Conservation (phyloP, 2,888 invertebrate genomes). For the Zaprionus obscuricornis region DNA sequence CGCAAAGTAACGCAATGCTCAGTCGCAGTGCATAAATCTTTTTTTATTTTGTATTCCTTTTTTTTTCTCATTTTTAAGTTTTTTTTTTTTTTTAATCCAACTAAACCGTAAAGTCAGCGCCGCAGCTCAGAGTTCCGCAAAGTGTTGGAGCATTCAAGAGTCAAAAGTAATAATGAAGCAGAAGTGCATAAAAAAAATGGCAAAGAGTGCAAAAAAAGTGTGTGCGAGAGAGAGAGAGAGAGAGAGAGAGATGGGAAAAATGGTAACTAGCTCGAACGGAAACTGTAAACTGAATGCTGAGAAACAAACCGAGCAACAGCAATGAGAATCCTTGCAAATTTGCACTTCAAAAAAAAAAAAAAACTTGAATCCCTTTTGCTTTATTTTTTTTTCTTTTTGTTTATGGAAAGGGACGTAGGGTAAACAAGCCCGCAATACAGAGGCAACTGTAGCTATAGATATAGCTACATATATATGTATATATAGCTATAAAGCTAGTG, state of each 20-base stretch:
- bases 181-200: constrained; percentile 19
- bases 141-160: constrained; percentile 39
- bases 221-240: constrained; percentile 11
- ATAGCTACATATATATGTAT: constrained; percentile 30
- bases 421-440: constrained; percentile 30
- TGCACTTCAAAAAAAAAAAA: constrained; percentile 53
- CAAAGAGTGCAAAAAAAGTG: no score
- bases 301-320: constrained; percentile 38
- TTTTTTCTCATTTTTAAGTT: background rate
- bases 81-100: constrained; percentile 2
- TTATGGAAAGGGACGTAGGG: constrained; percentile 14
- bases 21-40: constrained; percentile 28
- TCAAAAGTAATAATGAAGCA: constrained; percentile 60
- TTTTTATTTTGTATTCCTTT: background rate
- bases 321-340: constrained; percentile 56
- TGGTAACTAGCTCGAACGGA: constrained; percentile 18
- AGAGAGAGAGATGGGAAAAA: constrained; percentile 3
- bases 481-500: no score
- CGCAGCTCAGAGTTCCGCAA: constrained; percentile 13
- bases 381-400: background rate
- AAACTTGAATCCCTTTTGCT: no score
- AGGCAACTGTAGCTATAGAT: constrained; percentile 38
- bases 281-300: constrained; percentile 11
- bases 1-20: background rate
- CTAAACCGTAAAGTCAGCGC: constrained; percentile 3